A percentile compares a stretch with the other conserved stretches of the same genome.
These are phyloP conservation scores for Archips crataeganus DNA, from an alignment of 2,888 invertebrate species.

Conservation along the genomic window DNA sequence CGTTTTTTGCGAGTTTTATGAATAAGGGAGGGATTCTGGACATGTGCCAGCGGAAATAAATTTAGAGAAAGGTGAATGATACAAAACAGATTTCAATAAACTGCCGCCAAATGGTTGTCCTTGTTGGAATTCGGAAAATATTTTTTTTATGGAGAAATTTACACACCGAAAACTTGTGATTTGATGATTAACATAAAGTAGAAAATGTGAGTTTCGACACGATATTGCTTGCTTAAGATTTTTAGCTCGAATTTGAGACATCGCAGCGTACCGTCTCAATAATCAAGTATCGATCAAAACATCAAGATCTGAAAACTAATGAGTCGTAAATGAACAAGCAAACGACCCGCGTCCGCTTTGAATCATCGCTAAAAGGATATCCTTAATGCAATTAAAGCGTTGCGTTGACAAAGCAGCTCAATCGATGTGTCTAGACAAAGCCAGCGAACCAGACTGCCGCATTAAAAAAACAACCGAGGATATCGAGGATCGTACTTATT, in stretches of 20 bases:
- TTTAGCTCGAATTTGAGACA: constrained; percentile 1
- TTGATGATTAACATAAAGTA: neutral
- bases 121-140: constrained; percentile 11
- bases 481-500: constrained; percentile 44
- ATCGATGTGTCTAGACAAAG: constrained; percentile 83
- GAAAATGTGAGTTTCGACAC: too few relatives aligned
- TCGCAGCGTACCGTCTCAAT: constrained; percentile 1
- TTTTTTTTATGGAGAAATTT: neutral
- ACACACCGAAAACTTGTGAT: neutral
- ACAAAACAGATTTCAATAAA: constrained; percentile 24
- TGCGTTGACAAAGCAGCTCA: constrained; percentile 62
- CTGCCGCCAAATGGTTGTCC: neutral
- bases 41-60: constrained; percentile 48
- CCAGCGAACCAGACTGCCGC: constrained; percentile 51
- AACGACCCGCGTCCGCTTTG: constrained; percentile 45
- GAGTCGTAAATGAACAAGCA: constrained; percentile 52
- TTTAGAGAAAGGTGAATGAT: constrained; percentile 28
- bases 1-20: constrained; percentile 48
- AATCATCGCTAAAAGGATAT: constrained; percentile 42
- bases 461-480: constrained; percentile 49
- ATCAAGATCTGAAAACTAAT: constrained; percentile 36
- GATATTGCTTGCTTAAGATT: neutral
- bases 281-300: constrained; percentile 14
- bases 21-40: constrained; percentile 54
- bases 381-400: constrained; percentile 65